Evolutionary conservation across 2,888 invertebrate genomes (phyloP), one percentile per base, ranked within the genome.

Genomic region (Bibio marci): DNA sequence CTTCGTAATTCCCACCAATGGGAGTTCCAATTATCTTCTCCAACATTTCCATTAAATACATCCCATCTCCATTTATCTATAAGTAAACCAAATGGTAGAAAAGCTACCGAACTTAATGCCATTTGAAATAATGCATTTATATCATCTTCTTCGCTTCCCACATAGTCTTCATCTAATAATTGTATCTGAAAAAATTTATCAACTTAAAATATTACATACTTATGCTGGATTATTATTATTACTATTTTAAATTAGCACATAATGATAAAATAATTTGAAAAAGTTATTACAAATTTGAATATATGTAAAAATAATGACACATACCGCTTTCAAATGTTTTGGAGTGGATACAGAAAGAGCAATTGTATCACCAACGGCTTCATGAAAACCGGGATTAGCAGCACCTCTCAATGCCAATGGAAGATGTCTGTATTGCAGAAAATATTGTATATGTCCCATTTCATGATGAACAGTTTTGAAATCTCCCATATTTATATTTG

Each of bases 401-500:
- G 83, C 85, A 15, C 64, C 69, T 48, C 78, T 69, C 52, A 73
- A 86, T n/a, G 74, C 55, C 2, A 67, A 58, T 0, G 80, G 80
- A 48, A 72, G 73, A 47, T 80, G 62, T 52, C 72, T 75, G 53
- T 83, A 85, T 46, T 80, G 78, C 41, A 81, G 49, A 50, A 69
- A 80, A 50, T 85, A 85, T 51, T 83, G 73, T 11, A 83, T 68
- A 50, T 83, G 83, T 0, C 82, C 83, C 79, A 83, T 80, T 60
- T 85, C 83, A 18, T 42, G 41, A 28, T 42, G 41, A 4, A 44
- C 40, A 8, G 30, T 26, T 1, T 43, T 17, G 18, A 45, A 43
- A 40, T 44, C 45, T 33, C 43, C 41, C 39, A 40, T 37, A 27
- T 45, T 40, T 3, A 45, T 26, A 18, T 31, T 39, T n/a, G 45